A percentile compares a stretch with the other conserved stretches of the same genome.
phyloP scores from a whole-genome alignment of 2,888 invertebrate genomes.

The Aphidoletes aphidimyza region DNA sequence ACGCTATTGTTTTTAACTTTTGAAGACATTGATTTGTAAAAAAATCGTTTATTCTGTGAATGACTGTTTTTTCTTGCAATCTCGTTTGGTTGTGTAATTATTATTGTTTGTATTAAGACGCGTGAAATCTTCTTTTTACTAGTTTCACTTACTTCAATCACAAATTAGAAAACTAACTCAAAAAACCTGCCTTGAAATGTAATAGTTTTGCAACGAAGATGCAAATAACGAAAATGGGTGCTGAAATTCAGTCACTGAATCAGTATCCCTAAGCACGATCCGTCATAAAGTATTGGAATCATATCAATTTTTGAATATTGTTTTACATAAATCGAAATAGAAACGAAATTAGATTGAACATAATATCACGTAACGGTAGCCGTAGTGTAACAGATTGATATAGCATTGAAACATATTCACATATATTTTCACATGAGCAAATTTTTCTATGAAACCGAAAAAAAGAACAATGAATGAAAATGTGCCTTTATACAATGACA shows the following conservation, averaged over 20 bases:
- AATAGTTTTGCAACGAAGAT: not conserved
- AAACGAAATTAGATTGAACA: too few species aligned
- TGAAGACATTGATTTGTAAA: too few species aligned
- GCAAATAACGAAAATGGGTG: not conserved
- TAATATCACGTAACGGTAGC: too few species aligned
- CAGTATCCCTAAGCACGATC: not conserved
- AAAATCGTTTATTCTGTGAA: too few species aligned
- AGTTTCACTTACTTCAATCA: too few species aligned
- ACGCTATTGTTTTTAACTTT: too few species aligned
- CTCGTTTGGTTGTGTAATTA: too few species aligned
- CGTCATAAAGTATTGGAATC: not conserved
- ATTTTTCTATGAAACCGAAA: constrained; percentile 25
- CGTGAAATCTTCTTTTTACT: too few species aligned
- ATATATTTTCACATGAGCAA: constrained; percentile 27
- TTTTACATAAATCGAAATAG: not conserved
- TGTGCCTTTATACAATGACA: constrained; percentile 34
- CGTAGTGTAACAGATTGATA: constrained; percentile 1
- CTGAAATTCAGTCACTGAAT: not conserved
- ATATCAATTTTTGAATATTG: not conserved
- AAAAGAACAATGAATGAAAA: not conserved
- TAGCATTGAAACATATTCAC: not conserved
- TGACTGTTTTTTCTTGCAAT: too few species aligned
- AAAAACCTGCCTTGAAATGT: too few species aligned
- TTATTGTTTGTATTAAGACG: too few species aligned
- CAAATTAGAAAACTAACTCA: too few species aligned